Conservation (phyloP, 2,888 invertebrate genomes). For the Melanchra persicariae region DNA sequence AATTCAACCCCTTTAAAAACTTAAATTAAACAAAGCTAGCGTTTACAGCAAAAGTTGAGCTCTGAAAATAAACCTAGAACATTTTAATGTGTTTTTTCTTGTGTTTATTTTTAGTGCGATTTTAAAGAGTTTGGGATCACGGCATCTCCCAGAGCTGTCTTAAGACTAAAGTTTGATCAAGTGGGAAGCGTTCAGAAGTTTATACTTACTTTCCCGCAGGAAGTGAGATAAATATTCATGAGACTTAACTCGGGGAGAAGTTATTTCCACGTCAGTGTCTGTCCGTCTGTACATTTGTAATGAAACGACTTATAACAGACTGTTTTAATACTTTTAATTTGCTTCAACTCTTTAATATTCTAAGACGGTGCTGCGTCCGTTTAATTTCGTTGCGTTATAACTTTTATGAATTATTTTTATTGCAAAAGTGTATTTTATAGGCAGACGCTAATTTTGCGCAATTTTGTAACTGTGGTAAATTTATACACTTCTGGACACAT, state of each 20-base stretch:
- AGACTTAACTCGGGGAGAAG: slow-evolving; percentile 86
- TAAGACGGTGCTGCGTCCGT: slow-evolving; percentile 45
- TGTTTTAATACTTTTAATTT: slow-evolving; percentile 82
- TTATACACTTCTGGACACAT: too few relatives aligned
- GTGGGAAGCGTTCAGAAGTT: slow-evolving; percentile 88
- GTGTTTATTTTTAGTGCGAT: slow-evolving; percentile 69
- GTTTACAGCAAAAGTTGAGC: slow-evolving; percentile 22
- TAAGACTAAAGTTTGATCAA: slow-evolving; percentile 89
- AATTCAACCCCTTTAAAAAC: slow-evolving; percentile 19
- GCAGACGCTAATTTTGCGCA: neutral
- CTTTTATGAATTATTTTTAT: slow-evolving; percentile 37
- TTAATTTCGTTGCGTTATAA: slow-evolving; percentile 38
- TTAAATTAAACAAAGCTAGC: slow-evolving; percentile 29
- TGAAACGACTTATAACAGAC: slow-evolving; percentile 84
- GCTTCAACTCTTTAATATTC: slow-evolving; percentile 74
- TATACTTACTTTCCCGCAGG: slow-evolving; percentile 81
- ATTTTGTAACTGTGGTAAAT: neutral
- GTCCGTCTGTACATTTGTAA: slow-evolving; percentile 87
- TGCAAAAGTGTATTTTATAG: slow-evolving; percentile 11
- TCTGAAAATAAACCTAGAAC: slow-evolving; percentile 44
- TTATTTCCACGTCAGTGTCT: slow-evolving; percentile 88
- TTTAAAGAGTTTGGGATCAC: slow-evolving; percentile 73
- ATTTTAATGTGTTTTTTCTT: slow-evolving; percentile 53
- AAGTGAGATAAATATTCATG: slow-evolving; percentile 89
- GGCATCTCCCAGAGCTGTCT: slow-evolving; percentile 72